These are phyloP conservation scores for Desmodus rotundus DNA, from an alignment of 2,113 vertebrate species.

Conservation along the genomic window DNA sequence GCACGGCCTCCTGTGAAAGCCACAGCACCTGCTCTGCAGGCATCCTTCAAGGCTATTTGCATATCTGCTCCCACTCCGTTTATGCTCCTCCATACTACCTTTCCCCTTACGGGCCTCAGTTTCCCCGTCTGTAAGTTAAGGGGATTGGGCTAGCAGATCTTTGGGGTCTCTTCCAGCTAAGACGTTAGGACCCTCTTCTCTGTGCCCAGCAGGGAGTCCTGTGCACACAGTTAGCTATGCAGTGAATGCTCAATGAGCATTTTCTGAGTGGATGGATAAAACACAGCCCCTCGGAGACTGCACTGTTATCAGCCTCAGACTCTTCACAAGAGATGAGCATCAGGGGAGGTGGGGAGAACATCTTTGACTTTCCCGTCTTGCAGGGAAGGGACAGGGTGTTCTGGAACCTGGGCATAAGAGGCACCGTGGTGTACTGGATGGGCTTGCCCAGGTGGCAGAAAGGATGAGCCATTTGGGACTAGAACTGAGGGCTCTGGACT, in stretches of 20 bases:
- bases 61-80: not conserved
- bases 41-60: not conserved
- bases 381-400: not conserved
- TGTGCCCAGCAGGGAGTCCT: not conserved
- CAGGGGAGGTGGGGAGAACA: not conserved
- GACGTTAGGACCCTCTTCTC: not conserved
- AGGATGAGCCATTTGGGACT: not conserved
- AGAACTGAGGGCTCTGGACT: constrained; percentile 23
- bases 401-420: not conserved
- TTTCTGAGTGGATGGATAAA: not conserved
- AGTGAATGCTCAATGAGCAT: not conserved
- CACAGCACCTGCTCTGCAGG: not conserved
- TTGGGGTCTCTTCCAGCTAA: not conserved
- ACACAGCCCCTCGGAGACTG: not conserved
- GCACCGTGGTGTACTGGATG: not conserved
- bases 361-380: not conserved
- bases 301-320: not conserved
- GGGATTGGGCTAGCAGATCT: not conserved
- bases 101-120: not conserved
- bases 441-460: not conserved
- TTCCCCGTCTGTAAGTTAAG: not conserved
- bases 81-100: not conserved
- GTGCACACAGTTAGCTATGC: not conserved
- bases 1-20: not conserved
- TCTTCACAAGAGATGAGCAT: not conserved